Conservation (phyloP, 2,888 invertebrate species). For the Cerastoderma edule region DNA sequence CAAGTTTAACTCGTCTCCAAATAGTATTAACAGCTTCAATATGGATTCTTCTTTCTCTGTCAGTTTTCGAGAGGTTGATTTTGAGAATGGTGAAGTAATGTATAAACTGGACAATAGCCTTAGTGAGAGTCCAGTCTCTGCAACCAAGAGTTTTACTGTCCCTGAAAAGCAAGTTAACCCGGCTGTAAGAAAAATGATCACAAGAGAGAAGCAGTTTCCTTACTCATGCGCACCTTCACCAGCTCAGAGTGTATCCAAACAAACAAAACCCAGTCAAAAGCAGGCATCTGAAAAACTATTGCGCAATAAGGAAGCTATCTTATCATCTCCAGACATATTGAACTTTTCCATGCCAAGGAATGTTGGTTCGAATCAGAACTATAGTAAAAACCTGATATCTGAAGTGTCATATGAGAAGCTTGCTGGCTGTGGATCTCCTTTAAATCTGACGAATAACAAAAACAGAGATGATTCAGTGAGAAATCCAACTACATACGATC, state of each 20-base stretch:
- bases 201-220: neutral
- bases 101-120: slow-evolving; percentile 26
- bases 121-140: neutral
- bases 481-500: neutral
- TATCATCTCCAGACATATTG: neutral
- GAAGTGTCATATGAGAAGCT: neutral
- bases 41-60: slow-evolving; percentile 48
- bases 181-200: neutral
- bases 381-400: neutral
- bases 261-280: too few relatives aligned
- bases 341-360: slow-evolving; percentile 3
- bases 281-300: too few relatives aligned
- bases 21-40: slow-evolving; percentile 20
- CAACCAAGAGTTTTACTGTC: too few relatives aligned
- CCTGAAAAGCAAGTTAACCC: neutral
- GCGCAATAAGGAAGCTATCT: too few relatives aligned
- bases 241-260: slow-evolving; percentile 1
- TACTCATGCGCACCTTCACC: neutral
- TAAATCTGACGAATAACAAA: slow-evolving; percentile 1
- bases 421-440: neutral
- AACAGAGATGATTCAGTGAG: too few relatives aligned
- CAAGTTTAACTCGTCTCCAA: slow-evolving; percentile 21
- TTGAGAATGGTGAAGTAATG: slow-evolving; percentile 56
- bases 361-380: neutral
- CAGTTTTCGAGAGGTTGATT: slow-evolving; percentile 49